Evolutionary conservation across 2,113 vertebrate species (phyloP).

Genomic region (Pampusana beccarii): DNA sequence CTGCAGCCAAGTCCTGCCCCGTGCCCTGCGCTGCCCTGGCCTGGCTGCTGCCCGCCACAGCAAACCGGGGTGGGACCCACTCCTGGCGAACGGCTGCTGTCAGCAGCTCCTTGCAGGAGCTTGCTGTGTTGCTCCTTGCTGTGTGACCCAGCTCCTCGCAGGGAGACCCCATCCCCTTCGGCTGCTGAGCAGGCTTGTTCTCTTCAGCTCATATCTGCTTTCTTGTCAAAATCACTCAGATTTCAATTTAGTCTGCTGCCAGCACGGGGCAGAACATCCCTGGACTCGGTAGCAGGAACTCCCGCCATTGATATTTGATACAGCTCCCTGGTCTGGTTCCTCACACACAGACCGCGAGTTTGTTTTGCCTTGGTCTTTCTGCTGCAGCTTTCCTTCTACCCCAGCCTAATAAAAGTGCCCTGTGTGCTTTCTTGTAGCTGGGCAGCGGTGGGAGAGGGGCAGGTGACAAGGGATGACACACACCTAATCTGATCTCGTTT

Average conservation of each 20-base stretch:
- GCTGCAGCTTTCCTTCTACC: not conserved
- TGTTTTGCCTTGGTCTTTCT: not conserved
- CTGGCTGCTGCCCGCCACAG: not conserved
- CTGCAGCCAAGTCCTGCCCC: not conserved
- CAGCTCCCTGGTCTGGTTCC: not conserved
- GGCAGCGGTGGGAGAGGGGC: not conserved
- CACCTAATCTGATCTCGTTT: not conserved
- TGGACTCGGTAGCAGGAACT: not conserved
- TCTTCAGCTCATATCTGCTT: accelerated
- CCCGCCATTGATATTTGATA: not conserved
- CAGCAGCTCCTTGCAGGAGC: not conserved
- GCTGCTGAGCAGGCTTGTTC: not conserved
- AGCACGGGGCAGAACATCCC: not conserved
- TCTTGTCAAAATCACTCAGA: not conserved
- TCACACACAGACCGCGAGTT: not conserved
- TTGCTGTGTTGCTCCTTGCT: too few species aligned
- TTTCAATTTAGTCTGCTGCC: not conserved
- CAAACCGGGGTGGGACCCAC: not conserved
- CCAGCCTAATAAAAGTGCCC: not conserved
- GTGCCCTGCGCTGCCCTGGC: not conserved
- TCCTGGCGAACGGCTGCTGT: not conserved
- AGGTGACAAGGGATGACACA: not conserved
- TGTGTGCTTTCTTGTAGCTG: not conserved
- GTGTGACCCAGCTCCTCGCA: not conserved
- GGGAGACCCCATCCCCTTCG: accelerated